Percentiles rank a stretch among this genome's conserved stretches.
These are phyloP conservation scores for Hystrix cristata DNA, from an alignment of 2,113 vertebrate genomes.

Conservation along the genomic window DNA sequence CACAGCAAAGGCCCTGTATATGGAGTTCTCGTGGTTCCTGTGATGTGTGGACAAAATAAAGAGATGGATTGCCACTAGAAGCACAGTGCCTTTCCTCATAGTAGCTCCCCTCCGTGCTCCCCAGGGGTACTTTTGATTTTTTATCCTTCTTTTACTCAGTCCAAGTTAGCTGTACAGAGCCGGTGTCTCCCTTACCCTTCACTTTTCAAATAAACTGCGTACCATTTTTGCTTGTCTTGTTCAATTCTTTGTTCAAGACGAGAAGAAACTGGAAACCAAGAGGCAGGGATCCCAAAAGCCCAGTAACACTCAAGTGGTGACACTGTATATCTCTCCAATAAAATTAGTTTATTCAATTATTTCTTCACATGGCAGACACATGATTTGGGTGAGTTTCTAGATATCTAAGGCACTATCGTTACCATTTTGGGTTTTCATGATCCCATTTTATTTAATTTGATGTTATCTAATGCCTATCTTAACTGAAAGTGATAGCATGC, in stretches of 20 bases:
- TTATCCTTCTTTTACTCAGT: no score
- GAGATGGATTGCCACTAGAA: no score
- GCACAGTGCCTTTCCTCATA: no score
- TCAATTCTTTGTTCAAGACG: not conserved
- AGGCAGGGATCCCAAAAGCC: not conserved
- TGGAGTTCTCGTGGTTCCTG: no score
- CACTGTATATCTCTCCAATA: slow-evolving; percentile 19
- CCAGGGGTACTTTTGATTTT: no score
- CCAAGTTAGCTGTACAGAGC: no score
- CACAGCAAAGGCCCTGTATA: no score
- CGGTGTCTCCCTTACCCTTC: no score
- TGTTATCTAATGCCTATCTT: slow-evolving; percentile 24
- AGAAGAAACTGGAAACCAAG: not conserved
- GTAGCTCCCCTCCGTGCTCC: no score
- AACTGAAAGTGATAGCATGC: not conserved
- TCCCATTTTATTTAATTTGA: slow-evolving; percentile 8
- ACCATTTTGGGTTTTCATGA: not conserved
- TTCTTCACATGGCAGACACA: not conserved
- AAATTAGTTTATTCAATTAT: not conserved
- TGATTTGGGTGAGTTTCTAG: slow-evolving; percentile 17
- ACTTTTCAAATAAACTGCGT: not conserved
- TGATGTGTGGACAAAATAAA: no score
- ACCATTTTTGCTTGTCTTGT: not conserved
- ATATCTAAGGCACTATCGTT: not conserved
- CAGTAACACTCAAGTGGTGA: not conserved